phyloP scores from a whole-genome alignment of 2,113 vertebrate genomes.

The Pteronura brasiliensis region DNA sequence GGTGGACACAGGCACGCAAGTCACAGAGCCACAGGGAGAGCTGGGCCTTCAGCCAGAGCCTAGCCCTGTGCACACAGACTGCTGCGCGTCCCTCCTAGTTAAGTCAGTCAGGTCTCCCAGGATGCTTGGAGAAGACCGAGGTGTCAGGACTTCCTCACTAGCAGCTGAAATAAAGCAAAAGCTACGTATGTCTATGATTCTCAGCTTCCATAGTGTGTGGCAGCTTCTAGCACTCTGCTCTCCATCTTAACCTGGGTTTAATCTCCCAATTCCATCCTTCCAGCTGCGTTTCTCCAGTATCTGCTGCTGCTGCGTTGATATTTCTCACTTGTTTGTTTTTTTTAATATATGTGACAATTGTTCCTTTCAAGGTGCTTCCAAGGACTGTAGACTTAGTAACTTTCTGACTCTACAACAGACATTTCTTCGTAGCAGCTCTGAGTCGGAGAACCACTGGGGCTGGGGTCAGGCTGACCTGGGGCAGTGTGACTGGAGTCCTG shows the following conservation, averaged over 20 bases:
- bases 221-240: constrained; percentile 76
- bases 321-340: constrained; percentile 21
- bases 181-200: constrained; percentile 15
- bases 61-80: too few species aligned
- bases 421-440: neutral
- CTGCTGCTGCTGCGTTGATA: constrained; percentile 51
- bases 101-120: constrained; percentile 40
- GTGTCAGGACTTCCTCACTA: constrained; percentile 20
- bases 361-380: constrained; percentile 46
- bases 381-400: neutral
- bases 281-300: neutral
- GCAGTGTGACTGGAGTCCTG: neutral
- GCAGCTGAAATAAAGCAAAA: constrained; percentile 9
- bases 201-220: constrained; percentile 69
- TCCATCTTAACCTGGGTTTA: constrained; percentile 71
- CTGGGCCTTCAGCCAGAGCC: neutral
- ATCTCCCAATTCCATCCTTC: constrained; percentile 34
- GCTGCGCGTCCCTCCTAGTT: neutral
- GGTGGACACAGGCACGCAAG: neutral
- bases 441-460: neutral
- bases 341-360: constrained; percentile 31
- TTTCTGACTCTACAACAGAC: neutral
- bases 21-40: accelerated
- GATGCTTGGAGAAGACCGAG: constrained; percentile 60
- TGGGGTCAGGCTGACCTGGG: neutral